These are phyloP conservation scores for Psilopogon haemacephalus DNA, from an alignment of 2,113 vertebrate species.

Conservation along the genomic window DNA sequence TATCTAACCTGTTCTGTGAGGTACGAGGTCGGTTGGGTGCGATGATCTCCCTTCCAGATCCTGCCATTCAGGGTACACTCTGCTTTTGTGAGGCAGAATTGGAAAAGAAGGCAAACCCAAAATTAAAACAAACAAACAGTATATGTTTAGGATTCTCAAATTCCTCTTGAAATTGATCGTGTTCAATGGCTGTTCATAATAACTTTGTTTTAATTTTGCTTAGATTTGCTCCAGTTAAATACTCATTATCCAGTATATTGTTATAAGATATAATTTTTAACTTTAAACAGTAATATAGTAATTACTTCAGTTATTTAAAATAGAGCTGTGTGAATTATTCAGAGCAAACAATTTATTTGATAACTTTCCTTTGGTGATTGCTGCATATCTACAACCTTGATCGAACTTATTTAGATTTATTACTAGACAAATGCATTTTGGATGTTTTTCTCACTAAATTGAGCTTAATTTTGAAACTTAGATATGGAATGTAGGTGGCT, in stretches of 20 bases:
- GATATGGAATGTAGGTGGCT: not conserved
- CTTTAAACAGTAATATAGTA: constrained; percentile 41
- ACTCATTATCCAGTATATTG: constrained; percentile 41
- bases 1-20: not conserved
- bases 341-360: not conserved
- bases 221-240: constrained; percentile 55
- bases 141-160: not conserved
- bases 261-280: constrained; percentile 59
- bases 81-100: not conserved
- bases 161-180: not conserved
- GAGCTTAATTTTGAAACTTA: not conserved
- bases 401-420: not conserved
- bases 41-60: too few relatives aligned
- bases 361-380: not conserved
- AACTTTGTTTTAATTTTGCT: not conserved
- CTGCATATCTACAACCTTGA: not conserved
- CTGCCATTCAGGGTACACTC: too few relatives aligned
- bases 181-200: not conserved
- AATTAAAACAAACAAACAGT: accelerated
- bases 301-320: constrained; percentile 59
- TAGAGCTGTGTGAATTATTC: not conserved
- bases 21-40: too few relatives aligned
- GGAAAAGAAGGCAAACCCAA: not conserved
- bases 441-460: not conserved
- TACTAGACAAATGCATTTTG: not conserved